Evolutionary conservation across 1,140 invertebrate genomes (phyloP).

Genomic region (Portunus trituberculatus): DNA sequence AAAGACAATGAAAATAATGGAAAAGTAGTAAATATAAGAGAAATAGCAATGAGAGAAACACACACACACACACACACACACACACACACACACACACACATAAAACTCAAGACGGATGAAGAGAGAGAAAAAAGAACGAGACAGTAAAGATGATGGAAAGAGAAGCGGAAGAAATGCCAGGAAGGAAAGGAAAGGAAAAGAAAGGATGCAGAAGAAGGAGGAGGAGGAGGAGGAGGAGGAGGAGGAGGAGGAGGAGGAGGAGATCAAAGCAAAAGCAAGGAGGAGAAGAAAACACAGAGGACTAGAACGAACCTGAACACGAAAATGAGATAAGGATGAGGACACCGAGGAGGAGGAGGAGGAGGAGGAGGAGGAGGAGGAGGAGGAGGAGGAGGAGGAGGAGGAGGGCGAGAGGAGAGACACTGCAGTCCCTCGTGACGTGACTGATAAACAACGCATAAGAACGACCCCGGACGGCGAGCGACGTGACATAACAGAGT

Average conservation of each 20-base stretch:
- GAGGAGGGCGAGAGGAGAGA: neutral
- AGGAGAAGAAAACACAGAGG: neutral
- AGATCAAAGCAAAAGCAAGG: neutral
- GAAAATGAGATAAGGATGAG: neutral
- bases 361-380: neutral
- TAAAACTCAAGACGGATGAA: neutral
- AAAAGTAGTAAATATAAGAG: neutral
- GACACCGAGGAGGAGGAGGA: neutral
- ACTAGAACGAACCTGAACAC: neutral
- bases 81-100: neutral
- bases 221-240: constrained; percentile 16
- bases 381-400: neutral
- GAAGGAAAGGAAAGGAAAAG: neutral
- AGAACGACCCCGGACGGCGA: neutral
- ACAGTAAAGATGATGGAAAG: neutral
- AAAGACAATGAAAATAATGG: neutral
- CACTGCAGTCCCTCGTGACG: neutral
- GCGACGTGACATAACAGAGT: too few relatives aligned
- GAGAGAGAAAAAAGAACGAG: neutral
- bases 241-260: constrained; percentile 4
- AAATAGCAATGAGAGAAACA: too few relatives aligned
- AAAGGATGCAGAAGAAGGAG: neutral
- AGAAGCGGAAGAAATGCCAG: neutral
- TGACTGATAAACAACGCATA: neutral
- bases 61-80: too few relatives aligned